Evolutionary conservation across 1,140 invertebrate species (phyloP).

Genomic region (Drosophila ercepeae): DNA sequence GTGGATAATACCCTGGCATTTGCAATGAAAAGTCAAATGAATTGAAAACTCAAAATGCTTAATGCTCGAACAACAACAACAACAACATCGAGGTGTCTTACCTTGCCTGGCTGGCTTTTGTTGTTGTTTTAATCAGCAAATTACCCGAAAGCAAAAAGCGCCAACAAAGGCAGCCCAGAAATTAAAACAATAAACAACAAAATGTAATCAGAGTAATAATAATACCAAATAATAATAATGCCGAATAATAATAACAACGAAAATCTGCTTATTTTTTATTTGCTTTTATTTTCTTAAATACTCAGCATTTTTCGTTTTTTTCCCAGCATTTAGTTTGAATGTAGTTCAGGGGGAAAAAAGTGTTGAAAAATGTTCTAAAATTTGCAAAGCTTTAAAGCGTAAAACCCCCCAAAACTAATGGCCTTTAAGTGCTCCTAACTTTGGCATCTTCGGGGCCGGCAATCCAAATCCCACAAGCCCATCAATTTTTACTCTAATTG

Average conservation of each 20-base stretch:
- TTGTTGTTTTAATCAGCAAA: constrained; percentile 70
- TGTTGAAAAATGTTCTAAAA: background rate
- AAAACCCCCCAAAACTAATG: background rate
- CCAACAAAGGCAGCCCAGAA: constrained; percentile 26
- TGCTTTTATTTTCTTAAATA: constrained; percentile 31
- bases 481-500: constrained; percentile 55
- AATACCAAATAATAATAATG: constrained; percentile 48
- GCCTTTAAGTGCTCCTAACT: background rate
- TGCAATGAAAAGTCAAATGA: constrained; percentile 81
- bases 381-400: background rate
- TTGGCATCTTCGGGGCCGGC: background rate
- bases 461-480: constrained; percentile 11
- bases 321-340: no score
- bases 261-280: constrained; percentile 42
- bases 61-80: constrained; percentile 46
- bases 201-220: constrained; percentile 52
- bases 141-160: constrained; percentile 51
- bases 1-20: constrained; percentile 79
- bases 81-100: constrained; percentile 5
- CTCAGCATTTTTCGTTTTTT: background rate
- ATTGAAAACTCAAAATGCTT: constrained; percentile 78
- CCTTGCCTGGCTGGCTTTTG: constrained; percentile 34
- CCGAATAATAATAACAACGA: constrained; percentile 38
- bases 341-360: background rate
- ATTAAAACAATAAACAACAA: constrained; percentile 60